Evolutionary conservation across 2,888 invertebrate species (phyloP).

Genomic region (Nemapogon koenigi): DNA sequence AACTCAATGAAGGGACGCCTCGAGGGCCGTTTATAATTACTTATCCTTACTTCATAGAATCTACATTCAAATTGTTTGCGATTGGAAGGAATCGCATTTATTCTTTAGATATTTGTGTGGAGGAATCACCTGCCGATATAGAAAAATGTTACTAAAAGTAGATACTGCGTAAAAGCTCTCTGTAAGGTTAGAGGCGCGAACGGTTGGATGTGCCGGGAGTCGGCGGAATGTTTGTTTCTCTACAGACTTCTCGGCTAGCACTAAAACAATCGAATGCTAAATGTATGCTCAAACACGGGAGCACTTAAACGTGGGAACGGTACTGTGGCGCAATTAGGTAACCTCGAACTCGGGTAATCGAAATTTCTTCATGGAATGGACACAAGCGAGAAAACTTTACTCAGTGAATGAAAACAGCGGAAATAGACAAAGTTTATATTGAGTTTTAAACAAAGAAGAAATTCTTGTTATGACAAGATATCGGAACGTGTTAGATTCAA

Average conservation of each 20-base stretch:
- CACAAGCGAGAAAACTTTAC: too few relatives aligned
- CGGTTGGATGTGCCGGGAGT: conserved; percentile 8
- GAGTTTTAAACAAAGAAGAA: too few relatives aligned
- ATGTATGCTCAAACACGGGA: conserved; percentile 53
- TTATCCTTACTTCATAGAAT: conserved; percentile 25
- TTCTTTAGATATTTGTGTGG: too few relatives aligned
- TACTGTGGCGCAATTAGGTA: conserved; percentile 50
- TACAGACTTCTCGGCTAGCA: conserved; percentile 50
- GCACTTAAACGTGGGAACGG: conserved; percentile 61
- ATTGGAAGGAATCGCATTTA: too few relatives aligned
- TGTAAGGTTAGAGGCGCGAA: conserved; percentile 8
- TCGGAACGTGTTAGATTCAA: too few relatives aligned
- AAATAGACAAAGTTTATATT: too few relatives aligned
- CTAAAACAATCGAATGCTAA: conserved; percentile 65
- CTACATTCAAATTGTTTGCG: too few relatives aligned
- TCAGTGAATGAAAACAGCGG: too few relatives aligned
- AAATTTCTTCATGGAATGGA: conserved; percentile 3
- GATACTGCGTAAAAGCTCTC: too few relatives aligned
- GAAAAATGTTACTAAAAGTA: too few relatives aligned
- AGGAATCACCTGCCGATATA: too few relatives aligned
- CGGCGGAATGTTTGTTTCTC: conserved; percentile 44
- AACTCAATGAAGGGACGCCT: conserved; percentile 35
- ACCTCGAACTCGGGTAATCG: conserved; percentile 6
- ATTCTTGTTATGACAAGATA: too few relatives aligned
- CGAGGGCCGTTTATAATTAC: conserved; percentile 55